Percentiles rank a stretch among this genome's conserved stretches.
Conservation (phyloP, 2,113 vertebrate species). For the Porphyrio hochstetteri region DNA sequence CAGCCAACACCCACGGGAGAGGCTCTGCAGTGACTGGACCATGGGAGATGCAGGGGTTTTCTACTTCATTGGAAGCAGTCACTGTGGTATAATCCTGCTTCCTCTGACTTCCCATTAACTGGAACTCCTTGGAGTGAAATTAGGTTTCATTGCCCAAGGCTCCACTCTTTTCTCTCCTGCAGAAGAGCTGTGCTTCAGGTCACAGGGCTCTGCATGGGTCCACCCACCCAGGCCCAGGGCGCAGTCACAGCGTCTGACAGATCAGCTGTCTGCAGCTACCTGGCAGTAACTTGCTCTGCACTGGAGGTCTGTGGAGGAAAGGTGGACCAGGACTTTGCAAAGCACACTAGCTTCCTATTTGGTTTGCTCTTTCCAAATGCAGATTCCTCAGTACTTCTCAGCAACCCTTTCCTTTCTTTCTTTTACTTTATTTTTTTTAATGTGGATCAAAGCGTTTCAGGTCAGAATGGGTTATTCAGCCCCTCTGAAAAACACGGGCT, state of each 20-base stretch:
- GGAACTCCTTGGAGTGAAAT: constrained; percentile 32
- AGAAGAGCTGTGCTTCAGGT: constrained; percentile 37
- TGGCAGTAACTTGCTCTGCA: not conserved
- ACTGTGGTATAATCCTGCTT: not conserved
- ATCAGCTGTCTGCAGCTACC: constrained; percentile 19
- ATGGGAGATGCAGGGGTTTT: not conserved
- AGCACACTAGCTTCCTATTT: not conserved
- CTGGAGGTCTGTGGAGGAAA: not conserved
- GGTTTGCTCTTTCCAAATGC: not conserved
- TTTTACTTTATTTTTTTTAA: not conserved
- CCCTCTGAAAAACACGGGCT: not conserved
- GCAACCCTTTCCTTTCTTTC: not conserved
- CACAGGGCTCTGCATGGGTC: not conserved
- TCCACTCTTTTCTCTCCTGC: constrained; percentile 6
- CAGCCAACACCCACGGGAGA: constrained; percentile 31
- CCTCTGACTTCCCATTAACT: constrained; percentile 20
- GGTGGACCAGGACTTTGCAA: not conserved
- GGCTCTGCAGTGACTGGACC: constrained; percentile 24
- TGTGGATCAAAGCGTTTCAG: not conserved
- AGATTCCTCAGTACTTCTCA: not conserved
- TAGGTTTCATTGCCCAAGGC: constrained; percentile 54
- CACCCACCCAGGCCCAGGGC: constrained; percentile 49
- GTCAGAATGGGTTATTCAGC: not conserved
- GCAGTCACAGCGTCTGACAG: not conserved
- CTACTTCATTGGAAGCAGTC: not conserved